Evolutionary conservation across 2,113 vertebrate genomes (phyloP).

Genomic region (Leptosomus discolor): DNA sequence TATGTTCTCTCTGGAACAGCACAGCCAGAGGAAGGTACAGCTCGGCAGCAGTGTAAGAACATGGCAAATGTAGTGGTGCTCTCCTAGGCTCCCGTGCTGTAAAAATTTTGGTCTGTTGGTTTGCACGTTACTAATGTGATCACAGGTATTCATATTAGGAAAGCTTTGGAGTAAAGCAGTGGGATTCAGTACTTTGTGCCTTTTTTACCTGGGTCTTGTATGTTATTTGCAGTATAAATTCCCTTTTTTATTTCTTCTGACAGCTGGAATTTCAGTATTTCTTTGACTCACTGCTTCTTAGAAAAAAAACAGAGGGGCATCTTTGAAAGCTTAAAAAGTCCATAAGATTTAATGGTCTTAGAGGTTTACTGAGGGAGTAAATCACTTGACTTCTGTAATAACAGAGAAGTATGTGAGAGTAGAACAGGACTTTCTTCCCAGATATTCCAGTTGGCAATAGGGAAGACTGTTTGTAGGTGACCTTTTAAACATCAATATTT

Average conservation of each 20-base stretch:
- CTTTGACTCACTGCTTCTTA: neutral
- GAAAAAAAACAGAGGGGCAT: neutral
- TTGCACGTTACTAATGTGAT: neutral
- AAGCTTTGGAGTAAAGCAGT: neutral
- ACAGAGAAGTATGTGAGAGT: neutral
- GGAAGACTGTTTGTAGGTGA: neutral
- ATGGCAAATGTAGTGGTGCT: neutral
- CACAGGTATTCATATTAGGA: neutral
- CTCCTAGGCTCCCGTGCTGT: neutral
- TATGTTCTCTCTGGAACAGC: neutral
- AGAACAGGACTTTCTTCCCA: neutral
- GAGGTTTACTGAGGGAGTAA: neutral
- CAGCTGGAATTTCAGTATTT: neutral
- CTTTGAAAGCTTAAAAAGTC: neutral
- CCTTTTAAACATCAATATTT: neutral
- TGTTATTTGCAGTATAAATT: neutral
- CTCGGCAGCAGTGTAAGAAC: neutral
- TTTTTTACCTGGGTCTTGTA: neutral
- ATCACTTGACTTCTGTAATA: neutral
- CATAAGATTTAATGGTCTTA: neutral
- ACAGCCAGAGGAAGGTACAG: neutral
- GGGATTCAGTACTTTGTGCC: neutral
- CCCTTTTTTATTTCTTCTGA: neutral
- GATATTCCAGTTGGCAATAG: neutral
- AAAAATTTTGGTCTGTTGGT: neutral